Conservation (phyloP, 2,113 vertebrate species). For the Microcebus murinus region DNA sequence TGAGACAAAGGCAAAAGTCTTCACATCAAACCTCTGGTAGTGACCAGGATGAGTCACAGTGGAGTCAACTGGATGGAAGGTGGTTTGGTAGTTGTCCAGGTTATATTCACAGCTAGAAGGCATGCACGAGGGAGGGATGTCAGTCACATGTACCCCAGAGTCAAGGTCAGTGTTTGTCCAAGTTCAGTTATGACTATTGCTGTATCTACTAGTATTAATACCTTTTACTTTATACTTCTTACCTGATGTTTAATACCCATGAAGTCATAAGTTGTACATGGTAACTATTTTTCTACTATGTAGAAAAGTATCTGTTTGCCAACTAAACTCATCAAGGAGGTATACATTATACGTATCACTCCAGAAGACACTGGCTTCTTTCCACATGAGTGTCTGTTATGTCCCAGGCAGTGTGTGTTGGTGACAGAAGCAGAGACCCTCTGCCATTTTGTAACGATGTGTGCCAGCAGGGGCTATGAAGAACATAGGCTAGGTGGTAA, state of each 20-base stretch:
- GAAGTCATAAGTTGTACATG: background rate
- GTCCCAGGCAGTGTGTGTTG: background rate
- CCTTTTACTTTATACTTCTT: background rate
- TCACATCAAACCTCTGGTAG: conserved; percentile 87
- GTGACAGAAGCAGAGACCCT: background rate
- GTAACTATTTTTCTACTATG: background rate
- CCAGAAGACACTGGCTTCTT: background rate
- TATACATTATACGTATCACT: background rate
- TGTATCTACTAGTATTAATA: background rate
- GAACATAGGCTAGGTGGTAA: background rate
- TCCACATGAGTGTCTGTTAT: background rate
- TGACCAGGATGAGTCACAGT: conserved; percentile 77
- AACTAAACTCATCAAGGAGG: background rate
- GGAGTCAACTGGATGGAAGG: conserved; percentile 80
- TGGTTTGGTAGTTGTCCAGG: conserved; percentile 83
- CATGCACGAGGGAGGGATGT: background rate
- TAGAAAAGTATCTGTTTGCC: background rate
- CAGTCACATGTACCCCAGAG: background rate
- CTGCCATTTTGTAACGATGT: background rate
- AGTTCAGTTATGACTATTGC: background rate
- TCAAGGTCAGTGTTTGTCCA: background rate
- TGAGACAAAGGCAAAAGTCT: conserved; percentile 86
- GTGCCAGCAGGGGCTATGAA: background rate
- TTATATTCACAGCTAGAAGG: conserved; percentile 84
- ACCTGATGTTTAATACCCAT: background rate